Conservation (phyloP, 2,888 invertebrate genomes). For the Serrognathus titanus region DNA sequence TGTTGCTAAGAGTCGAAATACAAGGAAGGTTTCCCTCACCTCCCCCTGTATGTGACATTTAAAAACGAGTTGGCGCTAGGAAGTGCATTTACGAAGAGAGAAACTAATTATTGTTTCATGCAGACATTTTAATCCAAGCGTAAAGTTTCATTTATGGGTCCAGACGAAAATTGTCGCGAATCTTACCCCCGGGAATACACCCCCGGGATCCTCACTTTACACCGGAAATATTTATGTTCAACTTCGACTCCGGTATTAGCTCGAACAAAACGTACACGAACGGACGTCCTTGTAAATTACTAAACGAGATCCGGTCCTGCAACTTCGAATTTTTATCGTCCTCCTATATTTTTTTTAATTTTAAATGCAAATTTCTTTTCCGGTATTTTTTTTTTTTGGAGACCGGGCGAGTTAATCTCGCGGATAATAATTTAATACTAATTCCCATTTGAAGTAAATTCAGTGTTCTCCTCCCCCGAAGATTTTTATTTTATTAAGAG, state of each 20-base stretch:
- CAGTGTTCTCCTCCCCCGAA: background rate
- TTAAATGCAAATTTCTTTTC: background rate
- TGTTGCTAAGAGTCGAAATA: no score
- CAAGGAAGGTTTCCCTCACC: no score
- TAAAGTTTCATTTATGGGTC: no score
- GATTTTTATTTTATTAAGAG: slow-evolving; percentile 14
- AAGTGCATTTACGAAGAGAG: no score
- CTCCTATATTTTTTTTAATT: background rate
- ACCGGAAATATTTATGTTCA: slow-evolving; percentile 9
- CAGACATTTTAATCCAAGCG: no score
- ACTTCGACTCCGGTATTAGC: slow-evolving; percentile 5
- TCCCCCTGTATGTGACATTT: no score
- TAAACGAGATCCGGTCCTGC: background rate
- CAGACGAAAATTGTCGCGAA: slow-evolving; percentile 17
- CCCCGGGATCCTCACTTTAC: slow-evolving; percentile 15
- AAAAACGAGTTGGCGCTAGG: no score
- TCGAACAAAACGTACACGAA: background rate
- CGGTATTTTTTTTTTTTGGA: background rate
- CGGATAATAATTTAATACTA: slow-evolving; percentile 11
- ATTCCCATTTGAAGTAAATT: background rate
- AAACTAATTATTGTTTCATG: no score
- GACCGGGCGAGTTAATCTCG: background rate
- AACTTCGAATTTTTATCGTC: background rate
- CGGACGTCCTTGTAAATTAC: no score
- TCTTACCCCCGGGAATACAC: slow-evolving; percentile 19